A percentile compares a stretch with the other conserved stretches of the same genome.
These are phyloP conservation scores for Peromyscus eremicus DNA, from an alignment of 2,797 vertebrate genomes.

Conservation along the genomic window DNA sequence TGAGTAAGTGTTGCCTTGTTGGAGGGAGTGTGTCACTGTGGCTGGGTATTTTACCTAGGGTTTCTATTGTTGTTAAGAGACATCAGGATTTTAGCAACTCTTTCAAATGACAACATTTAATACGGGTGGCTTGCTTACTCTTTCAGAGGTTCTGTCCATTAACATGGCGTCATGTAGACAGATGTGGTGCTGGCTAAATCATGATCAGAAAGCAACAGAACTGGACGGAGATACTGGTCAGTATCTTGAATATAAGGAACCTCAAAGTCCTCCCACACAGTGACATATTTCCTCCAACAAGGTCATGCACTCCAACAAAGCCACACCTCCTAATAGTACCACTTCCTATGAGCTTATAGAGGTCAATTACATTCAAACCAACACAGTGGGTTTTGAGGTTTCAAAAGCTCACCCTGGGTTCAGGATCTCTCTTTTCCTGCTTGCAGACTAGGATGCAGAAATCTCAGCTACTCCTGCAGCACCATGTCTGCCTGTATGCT, in stretches of 20 bases:
- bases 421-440: neutral
- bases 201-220: neutral
- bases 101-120: neutral
- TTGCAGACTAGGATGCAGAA: neutral
- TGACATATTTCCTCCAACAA: neutral
- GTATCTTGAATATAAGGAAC: neutral
- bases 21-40: neutral
- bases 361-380: neutral
- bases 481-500: neutral
- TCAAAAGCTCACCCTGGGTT: neutral
- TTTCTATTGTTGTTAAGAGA: neutral
- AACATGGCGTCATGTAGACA: neutral
- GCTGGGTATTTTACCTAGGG: neutral
- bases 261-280: neutral
- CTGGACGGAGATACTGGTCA: neutral
- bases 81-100: neutral
- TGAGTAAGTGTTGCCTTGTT: neutral
- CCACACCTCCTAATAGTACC: neutral
- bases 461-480: neutral
- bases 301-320: neutral
- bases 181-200: neutral
- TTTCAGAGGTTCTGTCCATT: neutral
- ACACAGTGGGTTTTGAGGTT: neutral
- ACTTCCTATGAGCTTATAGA: neutral
- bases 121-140: neutral